Percentiles rank a stretch among this genome's conserved stretches.
Evolutionary conservation across 2,888 invertebrate genomes (phyloP).

Genomic region (Hydropsyche betteni): DNA sequence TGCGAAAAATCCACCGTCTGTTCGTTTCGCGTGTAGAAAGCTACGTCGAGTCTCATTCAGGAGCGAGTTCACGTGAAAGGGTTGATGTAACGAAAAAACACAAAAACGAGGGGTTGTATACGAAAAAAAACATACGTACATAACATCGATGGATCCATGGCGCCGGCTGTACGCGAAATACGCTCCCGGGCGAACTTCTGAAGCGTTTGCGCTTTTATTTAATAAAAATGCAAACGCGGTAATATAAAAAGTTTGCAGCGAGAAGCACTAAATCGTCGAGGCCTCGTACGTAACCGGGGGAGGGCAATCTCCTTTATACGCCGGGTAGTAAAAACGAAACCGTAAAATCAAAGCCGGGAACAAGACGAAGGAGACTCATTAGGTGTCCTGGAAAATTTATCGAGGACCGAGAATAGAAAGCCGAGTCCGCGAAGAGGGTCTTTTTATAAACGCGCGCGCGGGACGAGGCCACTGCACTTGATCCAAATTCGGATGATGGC

Average conservation of each 20-base stretch:
- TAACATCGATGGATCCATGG: conserved; percentile 15
- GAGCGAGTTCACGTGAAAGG: background rate
- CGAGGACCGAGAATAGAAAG: background rate
- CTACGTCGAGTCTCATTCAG: too few relatives aligned
- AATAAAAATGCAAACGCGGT: conserved; percentile 27
- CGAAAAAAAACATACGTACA: conserved; percentile 8
- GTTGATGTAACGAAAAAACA: conserved; percentile 5
- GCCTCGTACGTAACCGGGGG: background rate
- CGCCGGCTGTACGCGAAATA: conserved; percentile 13
- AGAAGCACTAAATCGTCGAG: background rate
- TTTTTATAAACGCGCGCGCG: background rate
- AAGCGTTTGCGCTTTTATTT: background rate
- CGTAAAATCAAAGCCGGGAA: conserved; percentile 19
- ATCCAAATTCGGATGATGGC: background rate
- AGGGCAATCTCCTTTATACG: conserved; percentile 14
- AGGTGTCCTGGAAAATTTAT: conserved; percentile 6
- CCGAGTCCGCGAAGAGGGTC: background rate
- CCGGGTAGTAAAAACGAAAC: conserved; percentile 5
- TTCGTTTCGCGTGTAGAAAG: too few relatives aligned
- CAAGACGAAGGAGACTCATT: background rate
- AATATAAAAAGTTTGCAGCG: conserved; percentile 10
- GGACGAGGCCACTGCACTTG: background rate
- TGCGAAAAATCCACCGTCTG: background rate
- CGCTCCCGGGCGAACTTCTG: conserved; percentile 2
- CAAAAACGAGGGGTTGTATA: background rate